Evolutionary conservation across 1,140 invertebrate genomes (phyloP).

Genomic region (Drosophila grimshawi): DNA sequence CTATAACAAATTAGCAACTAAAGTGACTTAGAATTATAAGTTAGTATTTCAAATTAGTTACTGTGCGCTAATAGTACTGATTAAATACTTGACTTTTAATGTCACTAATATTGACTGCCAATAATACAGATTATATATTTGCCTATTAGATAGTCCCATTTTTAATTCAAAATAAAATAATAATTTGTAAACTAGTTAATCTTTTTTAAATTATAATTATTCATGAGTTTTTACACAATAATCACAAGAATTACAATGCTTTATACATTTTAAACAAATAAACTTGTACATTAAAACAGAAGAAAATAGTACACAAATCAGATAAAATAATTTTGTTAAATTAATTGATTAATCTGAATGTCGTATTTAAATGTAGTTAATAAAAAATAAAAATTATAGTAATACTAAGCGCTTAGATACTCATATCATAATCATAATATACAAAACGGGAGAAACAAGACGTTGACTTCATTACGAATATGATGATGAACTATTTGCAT

Average conservation of each 20-base stretch:
- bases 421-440: slow-evolving; percentile 6
- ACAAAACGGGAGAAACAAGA: slow-evolving; percentile 19
- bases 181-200: no score
- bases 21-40: no score
- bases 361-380: background rate
- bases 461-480: slow-evolving; percentile 44
- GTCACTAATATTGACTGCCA: no score
- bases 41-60: background rate
- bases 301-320: no score
- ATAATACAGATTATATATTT: background rate
- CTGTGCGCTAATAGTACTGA: slow-evolving; percentile 4
- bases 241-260: no score
- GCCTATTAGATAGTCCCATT: no score
- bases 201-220: no score
- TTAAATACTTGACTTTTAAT: background rate
- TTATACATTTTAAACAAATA: no score
- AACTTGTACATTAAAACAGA: no score
- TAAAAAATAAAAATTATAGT: background rate
- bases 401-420: background rate
- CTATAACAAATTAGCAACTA: background rate
- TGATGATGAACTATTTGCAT: slow-evolving; percentile 22
- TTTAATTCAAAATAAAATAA: no score
- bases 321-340: no score
- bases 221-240: no score
- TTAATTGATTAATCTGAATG: background rate